Percentiles rank a stretch among this genome's conserved stretches.
These are phyloP conservation scores for Apostichopus californicus DNA, from an alignment of 35 echinoderm and acorn worm species.

Conservation along the genomic window DNA sequence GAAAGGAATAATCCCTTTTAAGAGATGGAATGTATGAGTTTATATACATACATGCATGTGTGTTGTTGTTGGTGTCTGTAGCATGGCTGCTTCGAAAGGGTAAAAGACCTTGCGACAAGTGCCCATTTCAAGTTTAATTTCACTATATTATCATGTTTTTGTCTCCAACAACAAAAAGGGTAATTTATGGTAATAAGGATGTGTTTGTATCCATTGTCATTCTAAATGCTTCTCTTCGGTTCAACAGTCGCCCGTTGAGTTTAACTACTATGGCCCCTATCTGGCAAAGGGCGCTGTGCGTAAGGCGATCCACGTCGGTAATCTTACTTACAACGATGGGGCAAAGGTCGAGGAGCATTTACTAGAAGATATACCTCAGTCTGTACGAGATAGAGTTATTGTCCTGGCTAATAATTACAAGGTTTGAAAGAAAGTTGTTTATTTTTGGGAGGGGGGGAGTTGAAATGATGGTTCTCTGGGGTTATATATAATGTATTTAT, in stretches of 20 bases:
- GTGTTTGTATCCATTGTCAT: background rate
- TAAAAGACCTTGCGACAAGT: too few species aligned
- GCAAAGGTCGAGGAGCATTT: slow-evolving; percentile 61
- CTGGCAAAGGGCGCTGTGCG: slow-evolving; percentile 62
- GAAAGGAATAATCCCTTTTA: too few species aligned
- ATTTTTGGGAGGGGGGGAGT: background rate
- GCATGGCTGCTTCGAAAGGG: too few species aligned
- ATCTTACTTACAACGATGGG: slow-evolving; percentile 80
- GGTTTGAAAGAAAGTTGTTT: slow-evolving; percentile 41
- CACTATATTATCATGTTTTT: too few species aligned
- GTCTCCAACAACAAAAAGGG: too few species aligned
- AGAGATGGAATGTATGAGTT: too few species aligned
- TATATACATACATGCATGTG: too few species aligned
- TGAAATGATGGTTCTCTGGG: background rate
- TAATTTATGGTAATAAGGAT: background rate
- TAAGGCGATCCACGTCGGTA: slow-evolving; percentile 89
- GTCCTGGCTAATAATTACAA: slow-evolving; percentile 80
- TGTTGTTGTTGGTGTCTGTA: too few species aligned
- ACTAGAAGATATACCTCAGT: slow-evolving; percentile 71
- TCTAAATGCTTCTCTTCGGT: background rate
- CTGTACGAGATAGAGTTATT: slow-evolving; percentile 56
- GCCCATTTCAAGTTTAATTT: too few species aligned
- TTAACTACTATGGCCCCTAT: slow-evolving; percentile 70
- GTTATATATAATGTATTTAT: background rate
- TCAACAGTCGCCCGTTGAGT: slow-evolving; percentile 67